Percentiles rank a stretch among this genome's conserved stretches.
Conservation (phyloP, 2,113 vertebrate species). For the Drymodes brunneopygia region DNA sequence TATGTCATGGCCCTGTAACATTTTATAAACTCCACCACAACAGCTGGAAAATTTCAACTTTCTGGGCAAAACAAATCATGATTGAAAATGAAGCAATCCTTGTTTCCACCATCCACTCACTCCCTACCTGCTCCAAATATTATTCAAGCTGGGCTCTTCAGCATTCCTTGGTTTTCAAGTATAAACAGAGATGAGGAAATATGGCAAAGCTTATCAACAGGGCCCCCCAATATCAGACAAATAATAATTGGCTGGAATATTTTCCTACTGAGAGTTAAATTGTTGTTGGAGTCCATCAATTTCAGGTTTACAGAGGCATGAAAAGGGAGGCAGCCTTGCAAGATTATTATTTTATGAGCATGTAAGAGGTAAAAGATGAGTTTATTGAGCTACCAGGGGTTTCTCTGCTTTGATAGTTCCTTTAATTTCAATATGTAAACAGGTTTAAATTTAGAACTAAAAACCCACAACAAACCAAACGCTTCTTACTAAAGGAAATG, state of each 20-base stretch:
- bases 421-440: not conserved
- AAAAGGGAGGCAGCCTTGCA: not conserved
- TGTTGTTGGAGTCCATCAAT: not conserved
- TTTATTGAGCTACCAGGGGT: not conserved
- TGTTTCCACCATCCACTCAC: not conserved
- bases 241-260: not conserved
- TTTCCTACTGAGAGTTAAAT: not conserved
- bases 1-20: not conserved
- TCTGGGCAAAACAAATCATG: not conserved
- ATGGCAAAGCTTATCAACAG: not conserved
- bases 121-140: not conserved
- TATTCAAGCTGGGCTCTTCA: not conserved
- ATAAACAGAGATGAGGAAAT: not conserved
- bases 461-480: accelerated
- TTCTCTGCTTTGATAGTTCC: not conserved
- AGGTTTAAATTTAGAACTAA: not conserved
- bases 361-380: not conserved
- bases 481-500: not conserved
- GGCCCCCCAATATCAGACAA: not conserved
- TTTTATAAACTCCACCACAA: not conserved
- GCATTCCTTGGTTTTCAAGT: not conserved
- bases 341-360: not conserved
- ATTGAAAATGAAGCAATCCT: not conserved
- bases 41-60: not conserved
- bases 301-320: not conserved